Evolutionary conservation across 1,140 invertebrate genomes (phyloP).

Genomic region (Acyrthosiphon pisum): DNA sequence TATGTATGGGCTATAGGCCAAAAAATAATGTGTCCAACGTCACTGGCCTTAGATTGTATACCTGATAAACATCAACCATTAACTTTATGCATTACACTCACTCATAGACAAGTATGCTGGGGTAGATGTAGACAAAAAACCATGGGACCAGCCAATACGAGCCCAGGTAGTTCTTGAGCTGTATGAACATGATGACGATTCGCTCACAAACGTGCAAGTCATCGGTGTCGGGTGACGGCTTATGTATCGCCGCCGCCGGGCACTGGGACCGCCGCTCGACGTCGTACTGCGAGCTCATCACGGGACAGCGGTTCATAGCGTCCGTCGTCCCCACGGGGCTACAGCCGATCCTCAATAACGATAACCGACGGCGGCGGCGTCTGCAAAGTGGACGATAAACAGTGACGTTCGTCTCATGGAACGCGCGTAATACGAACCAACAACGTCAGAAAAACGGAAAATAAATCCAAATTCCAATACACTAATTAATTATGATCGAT

Average conservation of each 20-base stretch:
- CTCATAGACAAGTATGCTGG: conserved; percentile 46
- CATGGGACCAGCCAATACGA: conserved; percentile 36
- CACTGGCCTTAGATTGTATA: too few relatives aligned
- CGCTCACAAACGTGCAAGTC: conserved; percentile 1
- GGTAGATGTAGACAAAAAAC: conserved; percentile 44
- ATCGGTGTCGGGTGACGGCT: neutral
- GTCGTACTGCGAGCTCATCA: neutral
- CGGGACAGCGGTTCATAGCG: neutral
- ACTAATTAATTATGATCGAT: neutral
- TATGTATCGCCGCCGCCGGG: neutral
- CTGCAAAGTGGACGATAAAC: neutral
- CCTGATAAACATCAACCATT: neutral
- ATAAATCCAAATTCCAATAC: neutral
- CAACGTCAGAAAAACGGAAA: neutral
- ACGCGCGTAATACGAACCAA: neutral
- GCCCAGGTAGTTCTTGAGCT: conserved; percentile 34
- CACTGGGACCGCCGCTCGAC: neutral
- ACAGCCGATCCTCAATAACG: neutral
- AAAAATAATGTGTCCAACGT: neutral
- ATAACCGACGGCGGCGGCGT: neutral
- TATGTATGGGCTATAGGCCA: neutral
- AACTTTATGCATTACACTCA: neutral
- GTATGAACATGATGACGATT: conserved; percentile 34
- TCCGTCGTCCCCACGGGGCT: neutral
- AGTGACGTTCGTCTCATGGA: conserved; percentile 28